Conservation (phyloP, 2,888 invertebrate genomes). For the Calameuta filiformis region DNA sequence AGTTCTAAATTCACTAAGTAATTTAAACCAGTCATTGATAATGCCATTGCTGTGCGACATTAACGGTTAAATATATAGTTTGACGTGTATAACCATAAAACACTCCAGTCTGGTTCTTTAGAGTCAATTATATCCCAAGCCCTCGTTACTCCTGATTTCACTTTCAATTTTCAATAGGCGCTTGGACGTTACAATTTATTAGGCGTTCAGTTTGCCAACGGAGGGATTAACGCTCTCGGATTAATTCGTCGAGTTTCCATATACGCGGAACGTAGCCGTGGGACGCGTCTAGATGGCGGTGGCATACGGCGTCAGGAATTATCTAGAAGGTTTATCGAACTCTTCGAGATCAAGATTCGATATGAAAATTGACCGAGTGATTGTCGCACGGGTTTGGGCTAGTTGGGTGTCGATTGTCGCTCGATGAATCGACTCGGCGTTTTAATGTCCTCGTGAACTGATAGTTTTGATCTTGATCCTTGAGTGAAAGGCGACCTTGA, state of each 20-base stretch:
- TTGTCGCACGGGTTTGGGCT: no score
- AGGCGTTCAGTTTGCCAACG: background rate
- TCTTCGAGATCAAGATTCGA: background rate
- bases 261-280: background rate
- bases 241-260: background rate
- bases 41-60: background rate
- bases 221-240: background rate
- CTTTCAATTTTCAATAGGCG: background rate
- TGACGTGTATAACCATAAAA: background rate
- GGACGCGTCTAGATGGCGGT: background rate
- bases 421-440: background rate
- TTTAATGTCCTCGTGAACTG: background rate
- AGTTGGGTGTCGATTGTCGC: background rate
- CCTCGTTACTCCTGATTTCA: background rate
- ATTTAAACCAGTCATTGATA: background rate
- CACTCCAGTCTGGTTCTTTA: background rate
- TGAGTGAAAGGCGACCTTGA: constrained; percentile 18
- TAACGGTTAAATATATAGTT: background rate
- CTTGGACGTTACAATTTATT: no score
- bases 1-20: background rate
- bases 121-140: background rate
- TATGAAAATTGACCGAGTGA: background rate
- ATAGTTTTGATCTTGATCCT: constrained; percentile 12
- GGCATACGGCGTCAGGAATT: background rate
- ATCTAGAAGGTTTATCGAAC: background rate